Conservation (phyloP, 2,113 vertebrate genomes). For the Maccullochella peelii region DNA sequence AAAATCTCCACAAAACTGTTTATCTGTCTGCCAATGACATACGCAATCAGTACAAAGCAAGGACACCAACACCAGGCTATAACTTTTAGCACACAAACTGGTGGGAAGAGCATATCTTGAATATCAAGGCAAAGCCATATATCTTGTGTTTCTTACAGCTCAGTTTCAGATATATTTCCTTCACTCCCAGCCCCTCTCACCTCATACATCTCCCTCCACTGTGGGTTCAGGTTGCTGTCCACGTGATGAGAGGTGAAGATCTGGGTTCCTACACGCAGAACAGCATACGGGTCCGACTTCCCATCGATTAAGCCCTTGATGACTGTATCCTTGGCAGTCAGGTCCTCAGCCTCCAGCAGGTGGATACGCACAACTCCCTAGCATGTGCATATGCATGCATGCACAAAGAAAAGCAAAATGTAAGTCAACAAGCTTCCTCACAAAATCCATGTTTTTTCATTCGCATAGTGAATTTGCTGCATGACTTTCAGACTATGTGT, state of each 20-base stretch:
- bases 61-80: conserved; percentile 25
- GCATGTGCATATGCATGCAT: background rate
- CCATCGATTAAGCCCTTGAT: conserved; percentile 92
- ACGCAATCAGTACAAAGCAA: conserved; percentile 24
- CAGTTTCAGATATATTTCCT: background rate
- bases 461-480: conserved; percentile 15
- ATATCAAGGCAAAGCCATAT: conserved; percentile 7
- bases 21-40: background rate
- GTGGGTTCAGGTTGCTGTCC: conserved; percentile 89
- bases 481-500: conserved; percentile 31
- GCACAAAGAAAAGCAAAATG: conserved; percentile 4
- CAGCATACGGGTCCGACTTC: conserved; percentile 93
- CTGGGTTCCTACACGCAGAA: conserved; percentile 93
- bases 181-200: conserved; percentile 80
- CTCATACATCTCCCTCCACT: conserved; percentile 95
- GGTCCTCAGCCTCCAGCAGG: conserved; percentile 87
- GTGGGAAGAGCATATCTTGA: conserved; percentile 4
- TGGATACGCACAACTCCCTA: conserved; percentile 94
- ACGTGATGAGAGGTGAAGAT: conserved; percentile 90
- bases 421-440: background rate
- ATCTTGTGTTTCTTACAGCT: background rate
- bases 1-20: conserved; percentile 44
- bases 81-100: conserved; percentile 27
- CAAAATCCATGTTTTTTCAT: conserved; percentile 1
- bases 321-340: conserved; percentile 91